Evolutionary conservation across 2,797 vertebrate species (phyloP), one percentile per base, ranked within the genome.

Genomic region (Phrynocephalus forsythii): DNA sequence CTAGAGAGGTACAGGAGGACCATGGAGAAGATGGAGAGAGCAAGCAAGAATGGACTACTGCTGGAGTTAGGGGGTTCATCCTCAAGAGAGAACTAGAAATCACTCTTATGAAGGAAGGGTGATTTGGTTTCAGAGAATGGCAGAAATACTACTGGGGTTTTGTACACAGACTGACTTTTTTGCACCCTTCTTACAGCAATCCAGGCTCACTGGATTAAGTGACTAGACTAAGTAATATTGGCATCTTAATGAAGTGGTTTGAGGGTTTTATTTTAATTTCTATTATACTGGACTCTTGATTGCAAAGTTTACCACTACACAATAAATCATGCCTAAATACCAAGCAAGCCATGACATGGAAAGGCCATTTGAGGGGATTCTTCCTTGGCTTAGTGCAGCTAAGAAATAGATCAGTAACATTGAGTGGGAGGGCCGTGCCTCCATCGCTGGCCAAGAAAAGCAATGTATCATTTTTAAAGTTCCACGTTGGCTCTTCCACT

Each of bases 321-420:
- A 88, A 26, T 6, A 85, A 86, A 79, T 5, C 16, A 91, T 82
- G 71, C 4, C 66, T 85, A 73, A 88, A 87, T n/a, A 68, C 84
- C 20, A 84, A 77, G 13, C n/a, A 80, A 90, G 86, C 83, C 89
- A 77, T 2, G 26, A 50, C 11, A 56, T 68, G 38, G 86, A 91
- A 88, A 67, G 63, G 85, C 78, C 5, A 77, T 91, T 91, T 90
- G 56, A 82, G 80, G 0, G 38, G 22, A 63, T 24, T 89, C 80
- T 82, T 78, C 28, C 38, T 3, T 50, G 22, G 76, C 71, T 88
- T 76, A 90, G 50, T 26, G 86, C 56, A 86, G 48, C 20, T 76
- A 48, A 84, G 66, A 86, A 86, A 71, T n/a, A 71, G 81, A 50
- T 86, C 90, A 91, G 89, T 92, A 88, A 69, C 82, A 75, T 91